Evolutionary conservation across 2,888 invertebrate species (phyloP).

Genomic region (Chrysolina oricalcia): DNA sequence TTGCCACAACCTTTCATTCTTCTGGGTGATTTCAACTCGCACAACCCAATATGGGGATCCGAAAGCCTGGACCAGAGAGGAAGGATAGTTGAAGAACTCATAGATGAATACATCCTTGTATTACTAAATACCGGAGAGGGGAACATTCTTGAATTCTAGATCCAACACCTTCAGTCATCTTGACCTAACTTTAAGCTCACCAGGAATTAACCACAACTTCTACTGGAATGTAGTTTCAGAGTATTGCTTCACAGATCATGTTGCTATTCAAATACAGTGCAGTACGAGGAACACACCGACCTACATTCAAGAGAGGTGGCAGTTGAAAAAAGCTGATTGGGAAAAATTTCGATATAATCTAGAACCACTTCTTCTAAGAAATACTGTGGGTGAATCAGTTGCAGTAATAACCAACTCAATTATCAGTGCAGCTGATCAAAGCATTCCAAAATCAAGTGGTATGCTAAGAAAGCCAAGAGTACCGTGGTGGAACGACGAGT

Average conservation of each 20-base stretch:
- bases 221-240: constrained; percentile 33
- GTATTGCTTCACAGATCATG: constrained; percentile 29
- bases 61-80: no score
- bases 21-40: constrained; percentile 29
- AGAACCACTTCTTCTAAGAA: constrained; percentile 4
- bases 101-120: constrained; percentile 8
- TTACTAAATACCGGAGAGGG: constrained; percentile 23
- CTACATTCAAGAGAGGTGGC: background rate
- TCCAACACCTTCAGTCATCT: constrained; percentile 26
- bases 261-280: constrained; percentile 24
- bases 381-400: constrained; percentile 8
- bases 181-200: constrained; percentile 27
- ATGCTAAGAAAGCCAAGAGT: constrained; percentile 18
- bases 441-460: constrained; percentile 26
- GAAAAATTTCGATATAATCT: constrained; percentile 10
- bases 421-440: constrained; percentile 27
- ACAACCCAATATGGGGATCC: constrained; percentile 25
- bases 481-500: constrained; percentile 36
- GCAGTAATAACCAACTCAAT: constrained; percentile 17
- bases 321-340: constrained; percentile 17
- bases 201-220: constrained; percentile 19
- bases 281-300: background rate
- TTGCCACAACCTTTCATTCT: background rate
- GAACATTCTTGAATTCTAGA: constrained; percentile 27
- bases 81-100: constrained; percentile 33